Percentiles rank a stretch among this genome's conserved stretches.
phyloP scores from a whole-genome alignment of 2,113 vertebrate species.

The Cairina moschata region DNA sequence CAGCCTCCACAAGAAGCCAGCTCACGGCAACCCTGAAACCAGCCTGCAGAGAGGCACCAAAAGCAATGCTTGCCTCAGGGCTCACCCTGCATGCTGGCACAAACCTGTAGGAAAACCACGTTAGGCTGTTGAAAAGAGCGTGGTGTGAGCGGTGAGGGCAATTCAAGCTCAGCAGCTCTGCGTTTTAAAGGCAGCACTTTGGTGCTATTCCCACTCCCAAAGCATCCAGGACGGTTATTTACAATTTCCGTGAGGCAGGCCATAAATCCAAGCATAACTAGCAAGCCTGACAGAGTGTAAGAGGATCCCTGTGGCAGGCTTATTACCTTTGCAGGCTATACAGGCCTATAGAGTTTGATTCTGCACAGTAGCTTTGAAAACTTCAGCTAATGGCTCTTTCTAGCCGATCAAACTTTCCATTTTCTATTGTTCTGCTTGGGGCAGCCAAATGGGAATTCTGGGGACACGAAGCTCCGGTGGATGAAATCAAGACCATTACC shows the following conservation, averaged over 20 bases:
- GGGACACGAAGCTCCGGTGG: background rate
- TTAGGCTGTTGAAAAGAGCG: background rate
- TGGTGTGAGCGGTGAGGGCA: background rate
- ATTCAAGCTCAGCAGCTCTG: background rate
- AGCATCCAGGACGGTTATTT: background rate
- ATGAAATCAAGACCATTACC: background rate
- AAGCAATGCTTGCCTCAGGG: accelerated
- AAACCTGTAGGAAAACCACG: background rate
- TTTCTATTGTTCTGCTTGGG: background rate
- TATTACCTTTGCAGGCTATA: conserved; percentile 34
- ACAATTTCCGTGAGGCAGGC: background rate
- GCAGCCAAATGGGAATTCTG: background rate
- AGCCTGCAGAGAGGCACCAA: accelerated
- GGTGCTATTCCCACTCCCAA: background rate
- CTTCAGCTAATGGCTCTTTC: background rate
- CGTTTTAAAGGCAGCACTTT: background rate
- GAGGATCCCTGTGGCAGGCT: background rate
- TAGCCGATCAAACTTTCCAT: conserved; percentile 15
- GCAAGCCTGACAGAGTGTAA: background rate
- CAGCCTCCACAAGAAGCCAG: background rate
- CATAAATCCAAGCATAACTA: conserved; percentile 30
- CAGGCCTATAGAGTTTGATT: background rate
- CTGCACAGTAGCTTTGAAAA: background rate
- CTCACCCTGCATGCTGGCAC: background rate
- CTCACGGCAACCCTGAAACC: background rate